Conservation (phyloP, 1,140 invertebrate genomes). For the Drosophila mauritiana region DNA sequence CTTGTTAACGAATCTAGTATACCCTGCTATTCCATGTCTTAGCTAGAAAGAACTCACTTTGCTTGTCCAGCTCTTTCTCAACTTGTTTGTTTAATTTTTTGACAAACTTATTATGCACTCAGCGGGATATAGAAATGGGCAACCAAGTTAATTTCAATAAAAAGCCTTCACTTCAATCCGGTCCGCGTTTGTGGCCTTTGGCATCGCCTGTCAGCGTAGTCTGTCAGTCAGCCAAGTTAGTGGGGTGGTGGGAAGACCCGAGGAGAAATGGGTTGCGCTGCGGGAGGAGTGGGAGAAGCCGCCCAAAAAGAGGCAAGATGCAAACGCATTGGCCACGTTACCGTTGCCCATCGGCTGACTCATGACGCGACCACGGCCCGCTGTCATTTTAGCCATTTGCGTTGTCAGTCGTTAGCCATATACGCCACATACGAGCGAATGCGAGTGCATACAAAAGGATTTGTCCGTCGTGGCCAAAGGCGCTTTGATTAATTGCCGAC, state of each 20-base stretch:
- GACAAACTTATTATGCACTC: constrained; percentile 53
- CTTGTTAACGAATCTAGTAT: too few species aligned
- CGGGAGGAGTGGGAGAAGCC: constrained; percentile 27
- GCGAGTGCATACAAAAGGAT: constrained; percentile 68
- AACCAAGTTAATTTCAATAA: constrained; percentile 77
- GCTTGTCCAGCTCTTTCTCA: background rate
- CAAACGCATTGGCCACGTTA: constrained; percentile 51
- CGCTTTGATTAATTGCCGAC: constrained; percentile 83
- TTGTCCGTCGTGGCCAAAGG: constrained; percentile 74
- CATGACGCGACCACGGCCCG: constrained; percentile 65
- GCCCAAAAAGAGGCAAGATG: constrained; percentile 61
- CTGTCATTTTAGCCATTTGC: constrained; percentile 81
- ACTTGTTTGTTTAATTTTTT: constrained; percentile 42
- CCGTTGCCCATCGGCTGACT: constrained; percentile 76
- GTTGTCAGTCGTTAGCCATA: constrained; percentile 76
- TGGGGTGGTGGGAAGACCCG: constrained; percentile 6
- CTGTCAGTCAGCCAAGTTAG: constrained; percentile 46
- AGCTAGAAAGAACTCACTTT: background rate
- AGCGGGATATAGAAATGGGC: constrained; percentile 43
- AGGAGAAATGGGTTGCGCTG: background rate
- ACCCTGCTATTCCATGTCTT: background rate
- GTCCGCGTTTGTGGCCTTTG: constrained; percentile 58
- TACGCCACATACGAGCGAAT: constrained; percentile 58
- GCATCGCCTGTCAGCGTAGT: constrained; percentile 56
- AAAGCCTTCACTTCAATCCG: constrained; percentile 45